phyloP scores from a whole-genome alignment of 2,888 invertebrate genomes.

The Caenorhabditis doughertyi region DNA sequence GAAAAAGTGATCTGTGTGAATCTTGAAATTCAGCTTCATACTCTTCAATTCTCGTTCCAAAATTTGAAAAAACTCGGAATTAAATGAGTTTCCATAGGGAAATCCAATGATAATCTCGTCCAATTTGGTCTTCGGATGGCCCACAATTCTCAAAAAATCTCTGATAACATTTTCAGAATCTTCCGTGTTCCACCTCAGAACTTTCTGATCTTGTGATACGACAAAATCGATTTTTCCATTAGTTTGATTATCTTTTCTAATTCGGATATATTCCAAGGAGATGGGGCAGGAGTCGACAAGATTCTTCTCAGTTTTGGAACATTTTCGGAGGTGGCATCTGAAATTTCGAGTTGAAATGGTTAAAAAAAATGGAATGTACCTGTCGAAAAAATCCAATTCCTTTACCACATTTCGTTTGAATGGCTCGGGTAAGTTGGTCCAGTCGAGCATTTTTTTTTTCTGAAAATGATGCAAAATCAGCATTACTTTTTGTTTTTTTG shows the following conservation, averaged over 20 bases:
- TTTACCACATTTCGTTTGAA: neutral
- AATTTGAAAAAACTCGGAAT: neutral
- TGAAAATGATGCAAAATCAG: too few relatives aligned
- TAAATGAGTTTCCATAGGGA: neutral
- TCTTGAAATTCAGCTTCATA: neutral
- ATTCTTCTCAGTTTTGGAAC: neutral
- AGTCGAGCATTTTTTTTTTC: neutral
- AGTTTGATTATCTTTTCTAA: neutral
- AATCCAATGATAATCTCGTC: neutral
- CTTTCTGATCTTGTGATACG: neutral
- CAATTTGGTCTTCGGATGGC: neutral
- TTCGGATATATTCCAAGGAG: neutral
- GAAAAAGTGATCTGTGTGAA: neutral
- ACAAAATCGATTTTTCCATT: neutral
- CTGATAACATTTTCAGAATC: neutral
- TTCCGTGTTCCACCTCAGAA: neutral
- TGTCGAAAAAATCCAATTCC: neutral
- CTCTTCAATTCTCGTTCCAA: neutral
- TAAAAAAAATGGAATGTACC: neutral
- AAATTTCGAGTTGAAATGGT: neutral
- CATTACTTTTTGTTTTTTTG: too few relatives aligned
- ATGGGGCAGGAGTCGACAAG: neutral
- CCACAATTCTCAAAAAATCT: neutral
- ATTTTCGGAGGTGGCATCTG: neutral
- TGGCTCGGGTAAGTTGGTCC: neutral